A percentile compares a stretch with the other conserved stretches of the same genome.
phyloP scores from a whole-genome alignment of 1,140 invertebrate genomes.

The Trichogramma pretiosum region DNA sequence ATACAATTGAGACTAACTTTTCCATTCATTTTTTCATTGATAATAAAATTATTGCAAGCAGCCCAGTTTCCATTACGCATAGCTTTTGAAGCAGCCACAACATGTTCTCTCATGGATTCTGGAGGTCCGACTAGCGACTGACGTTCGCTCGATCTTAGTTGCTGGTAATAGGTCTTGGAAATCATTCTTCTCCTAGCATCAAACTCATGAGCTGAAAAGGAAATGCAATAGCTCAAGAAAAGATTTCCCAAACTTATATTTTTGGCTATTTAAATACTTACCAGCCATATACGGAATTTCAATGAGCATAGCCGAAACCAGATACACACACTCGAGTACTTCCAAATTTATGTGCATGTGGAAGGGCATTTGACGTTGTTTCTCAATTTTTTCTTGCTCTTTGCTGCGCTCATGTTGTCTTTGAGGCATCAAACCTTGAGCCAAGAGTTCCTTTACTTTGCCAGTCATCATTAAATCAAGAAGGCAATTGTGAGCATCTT shows the following conservation, averaged over 20 bases:
- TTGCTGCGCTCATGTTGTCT: conserved; percentile 92
- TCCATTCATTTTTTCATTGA: conserved; percentile 99
- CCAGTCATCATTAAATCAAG: conserved; percentile 97
- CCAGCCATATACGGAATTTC: conserved; percentile 99
- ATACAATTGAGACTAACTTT: conserved; percentile 71
- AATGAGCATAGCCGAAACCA: conserved; percentile 97
- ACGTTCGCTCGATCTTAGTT: conserved; percentile 88
- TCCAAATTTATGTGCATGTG: conserved; percentile 99
- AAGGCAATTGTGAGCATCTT: conserved; percentile 94
- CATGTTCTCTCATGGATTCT: conserved; percentile 98
- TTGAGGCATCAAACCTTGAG: conserved; percentile 79
- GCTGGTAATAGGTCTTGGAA: conserved; percentile 98
- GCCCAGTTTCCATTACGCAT: conserved; percentile 98
- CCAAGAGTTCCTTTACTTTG: conserved; percentile 91
- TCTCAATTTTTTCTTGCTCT: conserved; percentile 98
- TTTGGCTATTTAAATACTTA: conserved; percentile 75
- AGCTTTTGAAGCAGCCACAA: conserved; percentile 94
- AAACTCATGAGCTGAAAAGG: conserved; percentile 95
- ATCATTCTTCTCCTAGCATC: conserved; percentile 95
- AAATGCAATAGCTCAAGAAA: conserved; percentile 67
- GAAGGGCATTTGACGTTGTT: conserved; percentile 96
- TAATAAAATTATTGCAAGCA: conserved; percentile 87
- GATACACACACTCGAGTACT: conserved; percentile 95
- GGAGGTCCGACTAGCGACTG: conserved; percentile 95
- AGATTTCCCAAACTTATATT: conserved; percentile 6